A percentile compares a stretch with the other conserved stretches of the same genome.
phyloP scores from a whole-genome alignment of 1,140 invertebrate genomes.

The Dendrolimus punctatus region DNA sequence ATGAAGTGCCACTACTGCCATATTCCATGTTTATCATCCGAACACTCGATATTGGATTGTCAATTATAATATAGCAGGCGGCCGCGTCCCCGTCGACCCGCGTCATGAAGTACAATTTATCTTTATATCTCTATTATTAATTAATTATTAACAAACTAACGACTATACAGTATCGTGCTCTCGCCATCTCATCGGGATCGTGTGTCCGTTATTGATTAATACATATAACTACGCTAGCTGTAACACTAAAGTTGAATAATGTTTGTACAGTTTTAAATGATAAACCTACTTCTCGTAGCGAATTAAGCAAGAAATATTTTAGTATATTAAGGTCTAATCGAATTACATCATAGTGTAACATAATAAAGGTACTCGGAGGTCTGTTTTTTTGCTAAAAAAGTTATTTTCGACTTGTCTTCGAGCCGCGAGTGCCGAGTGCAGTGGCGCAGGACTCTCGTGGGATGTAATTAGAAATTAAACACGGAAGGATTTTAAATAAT shows the following conservation, averaged over 20 bases:
- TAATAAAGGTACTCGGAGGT: constrained; percentile 46
- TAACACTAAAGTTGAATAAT: constrained; percentile 40
- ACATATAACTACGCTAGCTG: constrained; percentile 39
- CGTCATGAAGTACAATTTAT: constrained; percentile 55
- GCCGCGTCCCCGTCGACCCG: constrained; percentile 29
- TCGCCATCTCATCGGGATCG: constrained; percentile 16
- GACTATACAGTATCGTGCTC: constrained; percentile 32
- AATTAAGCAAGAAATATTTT: constrained; percentile 67
- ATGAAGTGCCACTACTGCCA: too few relatives aligned
- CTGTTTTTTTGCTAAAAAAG: constrained; percentile 30
- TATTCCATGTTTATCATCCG: too few relatives aligned
- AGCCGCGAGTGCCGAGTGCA: constrained; percentile 27
- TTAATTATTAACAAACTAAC: constrained; percentile 16
- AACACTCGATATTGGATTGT: constrained; percentile 13
- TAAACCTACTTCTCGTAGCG: constrained; percentile 57
- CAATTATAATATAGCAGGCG: constrained; percentile 21
- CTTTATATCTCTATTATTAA: constrained; percentile 37
- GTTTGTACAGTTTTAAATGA: constrained; percentile 70
- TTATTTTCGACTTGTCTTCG: constrained; percentile 28
- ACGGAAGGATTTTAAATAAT: constrained; percentile 64
- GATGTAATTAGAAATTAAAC: constrained; percentile 64
- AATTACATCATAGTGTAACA: constrained; percentile 67
- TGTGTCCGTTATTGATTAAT: constrained; percentile 27
- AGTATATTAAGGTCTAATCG: constrained; percentile 69
- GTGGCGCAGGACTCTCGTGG: constrained; percentile 53